Percentiles rank a stretch among this genome's conserved stretches.
Evolutionary conservation across 2,113 vertebrate species (phyloP).

Genomic region (Epinephelus cyanopodus): DNA sequence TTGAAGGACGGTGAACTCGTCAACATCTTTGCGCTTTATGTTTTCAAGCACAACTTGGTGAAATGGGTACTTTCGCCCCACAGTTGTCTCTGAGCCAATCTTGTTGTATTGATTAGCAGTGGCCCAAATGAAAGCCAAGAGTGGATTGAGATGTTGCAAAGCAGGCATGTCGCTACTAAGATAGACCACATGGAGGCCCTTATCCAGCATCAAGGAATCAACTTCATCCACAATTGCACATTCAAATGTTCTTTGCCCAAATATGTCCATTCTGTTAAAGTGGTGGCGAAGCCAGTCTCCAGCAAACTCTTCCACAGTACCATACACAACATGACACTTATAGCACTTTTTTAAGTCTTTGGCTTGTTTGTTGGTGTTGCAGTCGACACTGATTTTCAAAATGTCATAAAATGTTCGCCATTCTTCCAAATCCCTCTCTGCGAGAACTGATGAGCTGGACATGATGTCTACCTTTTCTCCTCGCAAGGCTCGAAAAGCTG

Average conservation of each 20-base stretch:
- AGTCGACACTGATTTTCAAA: constrained; percentile 51
- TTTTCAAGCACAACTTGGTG: constrained; percentile 40
- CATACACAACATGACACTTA: constrained; percentile 75
- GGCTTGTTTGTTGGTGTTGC: constrained; percentile 59
- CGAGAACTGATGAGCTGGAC: constrained; percentile 75
- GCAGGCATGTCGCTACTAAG: constrained; percentile 47
- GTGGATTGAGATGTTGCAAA: constrained; percentile 59
- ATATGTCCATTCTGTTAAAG: constrained; percentile 56
- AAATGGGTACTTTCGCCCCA: constrained; percentile 38
- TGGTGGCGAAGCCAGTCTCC: constrained; percentile 67
- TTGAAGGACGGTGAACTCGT: constrained; percentile 26
- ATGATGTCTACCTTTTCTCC: constrained; percentile 71
- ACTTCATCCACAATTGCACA: constrained; percentile 81
- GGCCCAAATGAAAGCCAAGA: constrained; percentile 74
- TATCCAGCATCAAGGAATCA: constrained; percentile 79
- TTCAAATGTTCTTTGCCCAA: constrained; percentile 65
- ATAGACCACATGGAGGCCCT: constrained; percentile 70
- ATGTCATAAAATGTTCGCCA: constrained; percentile 28
- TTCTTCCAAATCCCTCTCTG: constrained; percentile 47
- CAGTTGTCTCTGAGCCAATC: not conserved
- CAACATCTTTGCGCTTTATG: not conserved
- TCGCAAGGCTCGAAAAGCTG: constrained; percentile 63
- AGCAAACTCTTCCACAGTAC: constrained; percentile 72
- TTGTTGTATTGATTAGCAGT: constrained; percentile 46
- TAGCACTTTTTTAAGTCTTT: constrained; percentile 51